A percentile compares a stretch with the other conserved stretches of the same genome.
These are phyloP conservation scores for Heliocidaris erythrogramma DNA, from an alignment of 35 echinoderm and acorn worm species.

Conservation along the genomic window DNA sequence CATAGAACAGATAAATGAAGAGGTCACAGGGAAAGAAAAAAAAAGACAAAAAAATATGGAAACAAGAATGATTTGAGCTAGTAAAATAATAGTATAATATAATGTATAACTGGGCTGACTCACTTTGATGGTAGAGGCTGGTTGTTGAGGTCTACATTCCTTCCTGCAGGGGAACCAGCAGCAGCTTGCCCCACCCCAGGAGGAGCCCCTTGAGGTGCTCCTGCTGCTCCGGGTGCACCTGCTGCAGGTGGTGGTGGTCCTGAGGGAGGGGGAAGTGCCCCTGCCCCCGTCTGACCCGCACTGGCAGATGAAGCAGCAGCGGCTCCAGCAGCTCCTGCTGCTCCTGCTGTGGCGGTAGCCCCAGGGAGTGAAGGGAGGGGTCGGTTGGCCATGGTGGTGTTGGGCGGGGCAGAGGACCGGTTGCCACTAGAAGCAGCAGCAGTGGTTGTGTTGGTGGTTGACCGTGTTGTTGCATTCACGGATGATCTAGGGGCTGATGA, in stretches of 20 bases:
- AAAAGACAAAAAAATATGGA: too few relatives aligned
- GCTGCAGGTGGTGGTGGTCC: slow-evolving; percentile 39
- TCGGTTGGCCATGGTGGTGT: slow-evolving; percentile 35
- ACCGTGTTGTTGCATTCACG: slow-evolving; percentile 7
- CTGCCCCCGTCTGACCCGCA: slow-evolving; percentile 30
- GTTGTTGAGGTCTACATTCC: slow-evolving; percentile 75
- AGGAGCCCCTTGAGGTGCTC: neutral
- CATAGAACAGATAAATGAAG: too few relatives aligned
- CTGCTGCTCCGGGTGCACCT: slow-evolving; percentile 11
- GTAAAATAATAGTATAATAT: too few relatives aligned
- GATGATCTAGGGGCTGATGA: slow-evolving; percentile 45
- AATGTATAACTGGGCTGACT: neutral
- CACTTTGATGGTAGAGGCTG: slow-evolving; percentile 79
- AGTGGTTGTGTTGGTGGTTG: slow-evolving; percentile 22
- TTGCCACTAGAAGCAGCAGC: neutral
- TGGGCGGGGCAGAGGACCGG: neutral
- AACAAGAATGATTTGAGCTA: too few relatives aligned
- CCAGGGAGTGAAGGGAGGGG: slow-evolving; percentile 16
- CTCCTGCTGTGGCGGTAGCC: neutral
- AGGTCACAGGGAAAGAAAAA: too few relatives aligned
- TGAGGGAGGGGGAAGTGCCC: neutral
- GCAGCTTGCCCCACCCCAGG: slow-evolving; percentile 3
- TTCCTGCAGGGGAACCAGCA: slow-evolving; percentile 15
- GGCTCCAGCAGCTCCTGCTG: neutral
- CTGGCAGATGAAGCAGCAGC: slow-evolving; percentile 17